Conservation (phyloP, 2,888 invertebrate species). For the Stenurella melanura region DNA sequence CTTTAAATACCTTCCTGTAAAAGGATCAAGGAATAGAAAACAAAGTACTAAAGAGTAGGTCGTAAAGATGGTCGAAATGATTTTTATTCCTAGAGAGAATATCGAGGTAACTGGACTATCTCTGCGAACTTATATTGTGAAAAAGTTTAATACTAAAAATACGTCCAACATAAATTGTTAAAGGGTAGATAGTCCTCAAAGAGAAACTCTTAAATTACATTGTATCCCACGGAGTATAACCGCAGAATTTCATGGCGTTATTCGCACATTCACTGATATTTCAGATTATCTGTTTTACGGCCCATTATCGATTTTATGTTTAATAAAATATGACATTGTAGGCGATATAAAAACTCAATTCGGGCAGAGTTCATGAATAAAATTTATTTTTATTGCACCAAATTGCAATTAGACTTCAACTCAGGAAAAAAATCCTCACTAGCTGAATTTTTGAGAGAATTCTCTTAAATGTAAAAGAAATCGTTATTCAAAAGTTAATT, state of each 20-base stretch:
- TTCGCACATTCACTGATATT: slow-evolving; percentile 7
- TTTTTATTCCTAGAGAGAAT: no score
- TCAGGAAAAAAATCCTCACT: no score
- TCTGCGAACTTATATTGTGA: no score
- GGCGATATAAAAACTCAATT: slow-evolving; percentile 7
- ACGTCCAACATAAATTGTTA: background rate
- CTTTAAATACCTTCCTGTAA: no score
- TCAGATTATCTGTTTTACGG: slow-evolving; percentile 7
- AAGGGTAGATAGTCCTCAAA: background rate
- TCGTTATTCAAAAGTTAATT: background rate
- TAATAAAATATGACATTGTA: background rate
- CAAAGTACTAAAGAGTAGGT: no score
- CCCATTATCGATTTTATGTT: background rate
- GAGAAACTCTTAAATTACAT: background rate
- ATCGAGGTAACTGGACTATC: no score
- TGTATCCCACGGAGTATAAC: background rate
- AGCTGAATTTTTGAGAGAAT: no score
- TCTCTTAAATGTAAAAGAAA: no score
- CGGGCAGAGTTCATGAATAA: background rate
- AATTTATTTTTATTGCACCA: no score
- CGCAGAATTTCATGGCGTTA: background rate
- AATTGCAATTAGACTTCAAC: no score
- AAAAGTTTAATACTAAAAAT: background rate
- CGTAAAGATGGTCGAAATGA: no score
- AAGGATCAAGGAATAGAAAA: no score